A percentile compares a stretch with the other conserved stretches of the same genome.
Conservation (phyloP, 2,888 invertebrate genomes). For the Sesia bembeciformis region DNA sequence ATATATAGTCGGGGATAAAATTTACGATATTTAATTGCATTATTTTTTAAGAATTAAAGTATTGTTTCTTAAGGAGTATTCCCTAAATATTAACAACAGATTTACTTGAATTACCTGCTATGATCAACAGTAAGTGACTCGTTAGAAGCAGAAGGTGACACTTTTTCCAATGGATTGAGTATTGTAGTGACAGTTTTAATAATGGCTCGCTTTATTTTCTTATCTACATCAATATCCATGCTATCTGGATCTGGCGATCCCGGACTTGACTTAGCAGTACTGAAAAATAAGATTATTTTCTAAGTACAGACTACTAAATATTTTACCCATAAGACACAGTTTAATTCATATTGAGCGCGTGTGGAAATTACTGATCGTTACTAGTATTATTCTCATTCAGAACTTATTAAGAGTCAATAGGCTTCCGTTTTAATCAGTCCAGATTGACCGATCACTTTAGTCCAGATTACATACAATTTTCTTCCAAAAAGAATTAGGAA, state of each 20-base stretch:
- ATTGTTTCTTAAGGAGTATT: not conserved
- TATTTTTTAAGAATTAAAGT: not conserved
- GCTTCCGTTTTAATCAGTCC: too few species aligned
- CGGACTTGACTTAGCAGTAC: slow-evolving; percentile 78
- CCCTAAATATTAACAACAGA: not conserved
- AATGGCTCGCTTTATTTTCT: slow-evolving; percentile 39
- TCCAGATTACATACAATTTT: too few species aligned
- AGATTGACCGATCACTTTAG: too few species aligned
- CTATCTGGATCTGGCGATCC: slow-evolving; percentile 72
- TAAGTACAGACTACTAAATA: too few species aligned
- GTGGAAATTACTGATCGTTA: too few species aligned
- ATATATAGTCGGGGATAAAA: too few species aligned
- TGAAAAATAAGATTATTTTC: slow-evolving; percentile 23
- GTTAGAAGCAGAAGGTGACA: slow-evolving; percentile 86
- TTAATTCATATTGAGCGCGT: too few species aligned
- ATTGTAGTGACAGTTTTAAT: slow-evolving; percentile 47
- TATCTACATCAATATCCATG: slow-evolving; percentile 30
- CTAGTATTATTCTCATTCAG: too few species aligned
- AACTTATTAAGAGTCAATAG: too few species aligned
- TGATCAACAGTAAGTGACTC: slow-evolving; percentile 88
- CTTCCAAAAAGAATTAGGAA: not conserved
- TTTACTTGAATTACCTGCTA: slow-evolving; percentile 51
- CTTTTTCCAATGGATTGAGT: slow-evolving; percentile 63
- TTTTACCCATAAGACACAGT: too few species aligned
- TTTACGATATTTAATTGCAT: too few species aligned